Base-by-base conservation (phyloP, 2,113 vertebrate genomes). In the Lethenteron camtschaticum region DNA sequence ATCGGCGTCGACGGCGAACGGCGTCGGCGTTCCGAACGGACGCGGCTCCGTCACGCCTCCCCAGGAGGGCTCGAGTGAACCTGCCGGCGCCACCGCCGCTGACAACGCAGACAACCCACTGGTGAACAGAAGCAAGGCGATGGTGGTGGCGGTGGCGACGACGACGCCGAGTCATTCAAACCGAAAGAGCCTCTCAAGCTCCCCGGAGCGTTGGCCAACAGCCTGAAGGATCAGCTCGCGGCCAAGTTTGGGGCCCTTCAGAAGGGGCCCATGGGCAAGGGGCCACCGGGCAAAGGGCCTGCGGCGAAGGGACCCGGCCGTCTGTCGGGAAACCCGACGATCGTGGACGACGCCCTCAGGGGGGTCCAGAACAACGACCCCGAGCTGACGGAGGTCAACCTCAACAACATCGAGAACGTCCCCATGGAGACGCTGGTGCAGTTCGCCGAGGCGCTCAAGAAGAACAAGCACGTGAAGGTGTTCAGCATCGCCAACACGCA, bases 381-480 rank as follows among this genome's bases (percentile, higher is more conserved):
- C 0, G 81, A 81, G 0, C 13, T 94, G 75, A 88, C 82, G 3
- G 95, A 99, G 56, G 82, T 96, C 57, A 97, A 97, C 76, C 79
- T 99, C 75, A 99, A 99, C 82, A 99, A 99, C 75, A 87, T 95
- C n/a, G 95, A 97, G 75, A 97, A 99, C 71, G 82, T 99, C 83
- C 92, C 95, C 72, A 95, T 84, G 74, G 89, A 89, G 70, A 95
- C 96, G 90, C 79, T 99, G 18, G 57, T 88, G 68, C 88, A 94
- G 71, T 95, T 92, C 2, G 89, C 94, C 69, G 85, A 85, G 0
- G 85, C 86, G 1, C 78, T 99, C 79, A 92, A 87, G 75, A 96
- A 89, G 76, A 99, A 95, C 20, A 90, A 87, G 66, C 77, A 91
- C 1, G 60, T 97, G 12, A 89, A 85, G 75, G 85, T 81, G 0